These are phyloP conservation scores for Linhomoeus sp. DNA, from an alignment of 2,888 invertebrate species.

Conservation along the genomic window DNA sequence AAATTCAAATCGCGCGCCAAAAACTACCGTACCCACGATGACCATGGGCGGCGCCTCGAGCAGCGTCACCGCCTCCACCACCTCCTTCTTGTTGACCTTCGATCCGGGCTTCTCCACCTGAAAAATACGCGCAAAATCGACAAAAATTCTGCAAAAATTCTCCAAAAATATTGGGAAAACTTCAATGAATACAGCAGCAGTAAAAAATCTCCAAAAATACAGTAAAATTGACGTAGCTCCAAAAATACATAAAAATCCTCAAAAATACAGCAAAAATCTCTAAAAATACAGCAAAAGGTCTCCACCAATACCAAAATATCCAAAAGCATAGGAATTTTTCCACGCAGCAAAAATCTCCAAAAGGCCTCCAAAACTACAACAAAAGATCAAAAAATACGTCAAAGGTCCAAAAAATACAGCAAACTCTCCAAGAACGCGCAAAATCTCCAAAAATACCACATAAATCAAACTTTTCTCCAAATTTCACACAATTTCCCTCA, in stretches of 20 bases:
- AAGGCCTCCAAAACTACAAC: too few species aligned
- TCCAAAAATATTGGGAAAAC: neutral
- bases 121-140: neutral
- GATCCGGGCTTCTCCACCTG: constrained; percentile 29
- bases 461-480: neutral
- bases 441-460: too few species aligned
- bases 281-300: neutral
- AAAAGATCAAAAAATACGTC: too few species aligned
- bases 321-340: too few species aligned
- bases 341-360: too few species aligned
- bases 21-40: constrained; percentile 48
- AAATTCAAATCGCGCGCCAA: neutral
- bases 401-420: too few species aligned
- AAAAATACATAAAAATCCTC: too few species aligned
- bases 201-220: too few species aligned
- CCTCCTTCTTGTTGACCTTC: constrained; percentile 99
- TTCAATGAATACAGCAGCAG: too few species aligned
- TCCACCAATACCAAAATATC: too few species aligned
- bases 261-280: neutral
- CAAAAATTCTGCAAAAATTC: neutral
- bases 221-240: too few species aligned
- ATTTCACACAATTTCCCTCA: neutral
- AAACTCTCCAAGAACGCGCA: too few species aligned
- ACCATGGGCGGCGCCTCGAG: constrained; percentile 96
- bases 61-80: constrained; percentile 94